Evolutionary conservation across 2,888 invertebrate genomes (phyloP).

Genomic region (Caenorhabditis angaria): DNA sequence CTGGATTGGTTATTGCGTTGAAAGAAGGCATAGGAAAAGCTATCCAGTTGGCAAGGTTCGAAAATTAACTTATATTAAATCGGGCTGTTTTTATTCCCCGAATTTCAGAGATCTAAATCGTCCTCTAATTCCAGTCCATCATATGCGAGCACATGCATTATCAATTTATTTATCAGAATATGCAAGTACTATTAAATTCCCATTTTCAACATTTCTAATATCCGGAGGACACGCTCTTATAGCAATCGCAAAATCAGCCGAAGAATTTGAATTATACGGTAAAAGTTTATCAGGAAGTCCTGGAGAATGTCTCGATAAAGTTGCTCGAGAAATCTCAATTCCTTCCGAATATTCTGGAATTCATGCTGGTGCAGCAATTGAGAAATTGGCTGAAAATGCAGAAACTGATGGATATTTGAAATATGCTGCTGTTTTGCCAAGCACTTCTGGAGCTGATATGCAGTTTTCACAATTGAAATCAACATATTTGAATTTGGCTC

Average conservation of each 20-base stretch:
- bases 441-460: constrained; percentile 45
- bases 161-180: constrained; percentile 79
- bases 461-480: constrained; percentile 56
- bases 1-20: constrained; percentile 68
- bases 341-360: constrained; percentile 14
- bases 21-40: constrained; percentile 66
- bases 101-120: constrained; percentile 28
- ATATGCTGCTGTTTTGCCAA: constrained; percentile 34
- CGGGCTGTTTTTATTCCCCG: too few species aligned
- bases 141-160: constrained; percentile 98
- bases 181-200: constrained; percentile 50
- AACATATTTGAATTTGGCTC: constrained; percentile 36
- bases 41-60: constrained; percentile 61
- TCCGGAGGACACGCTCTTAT: constrained; percentile 69
- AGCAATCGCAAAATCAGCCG: constrained; percentile 43
- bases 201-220: constrained; percentile 64
- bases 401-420: constrained; percentile 35
- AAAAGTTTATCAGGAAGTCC: constrained; percentile 56
- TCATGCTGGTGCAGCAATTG: constrained; percentile 52
- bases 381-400: constrained; percentile 36
- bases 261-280: constrained; percentile 52
- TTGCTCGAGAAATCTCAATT: constrained; percentile 33
- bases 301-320: constrained; percentile 68
- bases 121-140: constrained; percentile 93
- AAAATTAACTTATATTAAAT: too few species aligned